Evolutionary conservation across 53 echinoderm and acorn worm genomes (phyloP).

Genomic region (Antedon mediterranea): DNA sequence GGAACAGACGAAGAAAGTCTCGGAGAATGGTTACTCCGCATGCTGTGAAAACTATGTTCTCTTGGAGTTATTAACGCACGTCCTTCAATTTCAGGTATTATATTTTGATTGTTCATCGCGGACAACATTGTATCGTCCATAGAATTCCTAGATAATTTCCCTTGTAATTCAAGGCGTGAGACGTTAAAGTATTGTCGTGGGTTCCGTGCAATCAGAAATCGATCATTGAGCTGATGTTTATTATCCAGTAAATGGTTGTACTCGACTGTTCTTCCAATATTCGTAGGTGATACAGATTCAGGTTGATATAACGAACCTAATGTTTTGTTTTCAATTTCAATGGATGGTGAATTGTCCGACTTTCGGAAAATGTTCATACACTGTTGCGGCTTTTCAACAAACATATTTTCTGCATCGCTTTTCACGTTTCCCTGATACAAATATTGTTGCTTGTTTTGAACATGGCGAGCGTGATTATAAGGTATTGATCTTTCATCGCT

Average conservation of each 20-base stretch:
- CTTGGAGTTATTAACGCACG: not conserved
- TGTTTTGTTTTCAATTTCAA: not conserved
- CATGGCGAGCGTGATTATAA: not conserved
- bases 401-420: constrained; percentile 1
- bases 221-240: not conserved
- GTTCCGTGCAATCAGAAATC: not conserved
- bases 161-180: not conserved
- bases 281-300: not conserved
- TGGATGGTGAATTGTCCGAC: not conserved
- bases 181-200: not conserved
- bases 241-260: not conserved
- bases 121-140: not conserved
- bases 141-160: not conserved
- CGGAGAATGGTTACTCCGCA: not conserved
- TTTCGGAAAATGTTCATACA: not conserved
- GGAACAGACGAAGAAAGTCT: not conserved
- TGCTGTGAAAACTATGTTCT: not conserved
- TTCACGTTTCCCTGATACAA: not conserved
- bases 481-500: too few species aligned
- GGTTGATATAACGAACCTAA: not conserved
- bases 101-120: not conserved
- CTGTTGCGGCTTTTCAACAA: not conserved
- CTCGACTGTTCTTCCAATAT: not conserved
- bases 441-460: not conserved
- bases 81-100: not conserved